A percentile compares a stretch with the other conserved stretches of the same genome.
Conservation (phyloP, 2,113 vertebrate genomes). For the Lepus timidus region DNA sequence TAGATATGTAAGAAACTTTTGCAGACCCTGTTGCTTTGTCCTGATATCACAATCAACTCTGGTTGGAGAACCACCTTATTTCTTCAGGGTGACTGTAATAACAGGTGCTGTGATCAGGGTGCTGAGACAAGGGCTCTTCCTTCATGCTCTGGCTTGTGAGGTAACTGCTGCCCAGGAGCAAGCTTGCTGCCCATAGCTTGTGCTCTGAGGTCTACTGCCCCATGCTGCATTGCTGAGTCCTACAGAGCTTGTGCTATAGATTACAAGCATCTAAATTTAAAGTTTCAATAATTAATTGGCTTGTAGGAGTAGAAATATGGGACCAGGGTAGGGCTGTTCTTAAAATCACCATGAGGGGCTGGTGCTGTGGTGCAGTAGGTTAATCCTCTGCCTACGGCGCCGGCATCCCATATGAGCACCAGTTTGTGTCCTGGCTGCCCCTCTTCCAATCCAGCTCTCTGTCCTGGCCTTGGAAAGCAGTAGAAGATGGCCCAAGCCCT, state of each 20-base stretch:
- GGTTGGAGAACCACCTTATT: background rate
- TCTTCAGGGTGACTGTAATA: background rate
- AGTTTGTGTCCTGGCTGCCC: no score
- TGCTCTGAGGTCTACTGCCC: background rate
- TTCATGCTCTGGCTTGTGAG: background rate
- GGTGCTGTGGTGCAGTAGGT: no score
- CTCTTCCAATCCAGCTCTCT: no score
- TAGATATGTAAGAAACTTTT: background rate
- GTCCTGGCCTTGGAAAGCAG: no score
- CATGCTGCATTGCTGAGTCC: background rate
- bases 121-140: background rate
- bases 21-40: background rate
- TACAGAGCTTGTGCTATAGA: background rate
- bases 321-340: background rate
- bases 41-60: background rate
- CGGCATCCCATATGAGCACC: no score
- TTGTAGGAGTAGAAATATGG: background rate
- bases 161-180: background rate
- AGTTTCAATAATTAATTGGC: background rate
- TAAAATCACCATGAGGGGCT: no score
- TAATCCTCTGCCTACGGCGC: no score
- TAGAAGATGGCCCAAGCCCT: no score
- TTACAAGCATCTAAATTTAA: background rate
- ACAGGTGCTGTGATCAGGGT: background rate
- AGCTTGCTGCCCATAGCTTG: background rate